Conservation (phyloP, 2,888 invertebrate species). For the Phengaris alcon region DNA sequence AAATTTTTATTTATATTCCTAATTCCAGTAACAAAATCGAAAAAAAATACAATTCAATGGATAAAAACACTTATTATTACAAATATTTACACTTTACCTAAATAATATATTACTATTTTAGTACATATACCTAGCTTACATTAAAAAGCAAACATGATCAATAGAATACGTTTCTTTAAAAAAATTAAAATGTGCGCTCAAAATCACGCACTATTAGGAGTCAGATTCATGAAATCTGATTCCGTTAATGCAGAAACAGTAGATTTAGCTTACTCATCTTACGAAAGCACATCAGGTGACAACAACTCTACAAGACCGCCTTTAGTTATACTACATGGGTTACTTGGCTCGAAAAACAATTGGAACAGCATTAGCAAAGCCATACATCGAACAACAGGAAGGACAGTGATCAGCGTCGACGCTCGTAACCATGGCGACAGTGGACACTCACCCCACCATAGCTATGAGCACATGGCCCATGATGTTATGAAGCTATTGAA, state of each 20-base stretch:
- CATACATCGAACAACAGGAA: constrained; percentile 82
- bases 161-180: constrained; percentile 26
- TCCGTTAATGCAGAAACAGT: constrained; percentile 73
- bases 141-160: constrained; percentile 32
- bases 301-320: constrained; percentile 70
- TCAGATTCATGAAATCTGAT: constrained; percentile 47
- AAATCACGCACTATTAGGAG: constrained; percentile 41
- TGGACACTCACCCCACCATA: constrained; percentile 86
- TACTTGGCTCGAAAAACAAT: constrained; percentile 95
- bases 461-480: constrained; percentile 86
- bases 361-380: constrained; percentile 93
- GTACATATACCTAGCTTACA: neutral
- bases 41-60: neutral
- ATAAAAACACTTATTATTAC: neutral
- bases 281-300: constrained; percentile 74
- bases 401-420: constrained; percentile 91
- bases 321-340: constrained; percentile 92
- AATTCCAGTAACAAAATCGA: neutral
- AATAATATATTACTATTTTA: neutral
- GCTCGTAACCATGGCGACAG: constrained; percentile 97
- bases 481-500: constrained; percentile 80
- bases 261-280: constrained; percentile 83
- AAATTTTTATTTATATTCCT: neutral
- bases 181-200: constrained; percentile 37
- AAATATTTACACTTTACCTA: neutral